Percentiles rank a stretch among this genome's conserved stretches.
Evolutionary conservation across 2,888 invertebrate species (phyloP).

Genomic region (Aporophyla lueneburgensis): DNA sequence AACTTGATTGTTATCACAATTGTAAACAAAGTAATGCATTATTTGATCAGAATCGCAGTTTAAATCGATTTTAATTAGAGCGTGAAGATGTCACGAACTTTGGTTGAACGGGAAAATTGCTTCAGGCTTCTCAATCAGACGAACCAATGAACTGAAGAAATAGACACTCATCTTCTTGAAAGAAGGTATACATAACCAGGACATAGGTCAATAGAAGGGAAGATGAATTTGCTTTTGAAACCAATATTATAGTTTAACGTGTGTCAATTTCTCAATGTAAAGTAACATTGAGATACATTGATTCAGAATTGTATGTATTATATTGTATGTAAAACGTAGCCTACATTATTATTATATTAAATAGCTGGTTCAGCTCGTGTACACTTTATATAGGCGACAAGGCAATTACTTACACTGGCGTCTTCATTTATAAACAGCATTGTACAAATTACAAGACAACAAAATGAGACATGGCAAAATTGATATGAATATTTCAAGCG

Average conservation of each 20-base stretch:
- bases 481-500: slow-evolving; percentile 42
- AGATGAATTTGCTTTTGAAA: background rate
- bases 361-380: slow-evolving; percentile 19
- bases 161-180: slow-evolving; percentile 22
- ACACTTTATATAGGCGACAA: slow-evolving; percentile 29
- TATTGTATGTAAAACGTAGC: background rate
- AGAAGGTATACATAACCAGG: slow-evolving; percentile 19
- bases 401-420: slow-evolving; percentile 49
- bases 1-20: slow-evolving; percentile 5
- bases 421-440: slow-evolving; percentile 49
- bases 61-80: slow-evolving; percentile 45
- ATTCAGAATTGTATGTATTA: slow-evolving; percentile 15
- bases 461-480: slow-evolving; percentile 36
- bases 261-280: background rate
- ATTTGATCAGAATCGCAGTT: slow-evolving; percentile 8
- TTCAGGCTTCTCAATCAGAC: slow-evolving; percentile 45
- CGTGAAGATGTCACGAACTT: slow-evolving; percentile 44
- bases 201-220: slow-evolving; percentile 1
- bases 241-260: background rate
- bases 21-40: background rate
- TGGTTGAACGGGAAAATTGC: slow-evolving; percentile 40
- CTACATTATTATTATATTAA: slow-evolving; percentile 33
- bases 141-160: slow-evolving; percentile 36
- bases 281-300: slow-evolving; percentile 18
- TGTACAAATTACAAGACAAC: slow-evolving; percentile 34